phyloP scores from a whole-genome alignment of 53 echinoderm and acorn worm genomes.

The Crossaster papposus region DNA sequence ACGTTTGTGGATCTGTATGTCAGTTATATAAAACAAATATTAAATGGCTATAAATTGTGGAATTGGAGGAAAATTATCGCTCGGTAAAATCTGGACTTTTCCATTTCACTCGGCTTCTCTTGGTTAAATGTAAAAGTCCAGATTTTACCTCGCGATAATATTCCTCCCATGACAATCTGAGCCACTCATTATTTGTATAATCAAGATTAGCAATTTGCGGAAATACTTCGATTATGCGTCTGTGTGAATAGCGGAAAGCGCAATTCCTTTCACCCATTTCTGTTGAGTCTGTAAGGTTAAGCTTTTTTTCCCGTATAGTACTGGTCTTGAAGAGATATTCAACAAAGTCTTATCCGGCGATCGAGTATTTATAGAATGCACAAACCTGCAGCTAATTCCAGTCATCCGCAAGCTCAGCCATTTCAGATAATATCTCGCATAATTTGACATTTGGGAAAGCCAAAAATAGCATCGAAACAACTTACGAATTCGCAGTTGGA shows the following conservation, averaged over 20 bases:
- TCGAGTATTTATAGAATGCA: not conserved
- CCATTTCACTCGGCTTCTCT: too few species aligned
- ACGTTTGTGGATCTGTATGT: too few species aligned
- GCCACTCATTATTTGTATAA: too few species aligned
- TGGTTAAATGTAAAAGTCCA: too few species aligned
- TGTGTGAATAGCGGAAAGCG: not conserved
- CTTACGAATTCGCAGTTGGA: too few species aligned
- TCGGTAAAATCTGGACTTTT: too few species aligned
- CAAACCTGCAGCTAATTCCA: not conserved
- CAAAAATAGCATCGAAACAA: too few species aligned
- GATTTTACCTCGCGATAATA: too few species aligned
- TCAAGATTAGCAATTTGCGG: not conserved
- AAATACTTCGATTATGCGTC: not conserved
- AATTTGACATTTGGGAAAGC: not conserved
- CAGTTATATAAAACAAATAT: too few species aligned
- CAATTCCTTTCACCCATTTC: not conserved
- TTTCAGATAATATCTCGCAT: not conserved
- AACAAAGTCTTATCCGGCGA: not conserved
- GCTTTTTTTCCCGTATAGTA: not conserved
- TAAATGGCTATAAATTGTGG: too few species aligned
- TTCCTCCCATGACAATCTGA: too few species aligned
- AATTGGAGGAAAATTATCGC: too few species aligned
- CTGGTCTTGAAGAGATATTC: not conserved
- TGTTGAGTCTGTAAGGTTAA: not conserved
- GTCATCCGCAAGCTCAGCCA: not conserved